Evolutionary conservation across 1,140 invertebrate genomes (phyloP).

Genomic region (Drosophila erecta): DNA sequence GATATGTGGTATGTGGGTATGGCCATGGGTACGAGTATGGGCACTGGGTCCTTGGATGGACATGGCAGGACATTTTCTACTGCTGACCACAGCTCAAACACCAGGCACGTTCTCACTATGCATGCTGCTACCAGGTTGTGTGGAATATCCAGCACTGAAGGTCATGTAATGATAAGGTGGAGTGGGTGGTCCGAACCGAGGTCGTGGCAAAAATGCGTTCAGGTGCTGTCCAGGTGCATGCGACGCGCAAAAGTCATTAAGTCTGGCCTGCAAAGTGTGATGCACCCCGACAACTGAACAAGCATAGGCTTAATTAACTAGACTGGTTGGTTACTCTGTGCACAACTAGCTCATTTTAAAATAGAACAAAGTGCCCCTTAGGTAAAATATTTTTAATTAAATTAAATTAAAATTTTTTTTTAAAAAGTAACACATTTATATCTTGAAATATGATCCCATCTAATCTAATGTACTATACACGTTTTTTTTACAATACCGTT

Average conservation of each 20-base stretch:
- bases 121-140: slow-evolving; percentile 38
- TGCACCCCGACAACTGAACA: slow-evolving; percentile 55
- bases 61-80: slow-evolving; percentile 50
- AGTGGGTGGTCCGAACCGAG: not conserved
- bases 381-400: no score
- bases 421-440: no score
- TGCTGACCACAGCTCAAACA: slow-evolving; percentile 68
- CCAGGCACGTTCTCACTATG: slow-evolving; percentile 59
- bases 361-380: no score
- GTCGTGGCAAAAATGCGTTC: slow-evolving; percentile 17
- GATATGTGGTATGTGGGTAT: slow-evolving; percentile 7
- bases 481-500: no score
- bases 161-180: slow-evolving; percentile 36
- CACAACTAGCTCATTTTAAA: no score
- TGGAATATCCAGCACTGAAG: slow-evolving; percentile 28
- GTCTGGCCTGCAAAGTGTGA: slow-evolving; percentile 69
- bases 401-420: no score
- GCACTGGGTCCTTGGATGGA: not conserved
- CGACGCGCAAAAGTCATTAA: slow-evolving; percentile 76
- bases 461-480: no score
- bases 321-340: slow-evolving; percentile 5
- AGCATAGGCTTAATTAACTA: slow-evolving; percentile 3
- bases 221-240: slow-evolving; percentile 38
- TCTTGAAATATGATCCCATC: no score
- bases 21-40: not conserved